phyloP scores from a whole-genome alignment of 2,113 vertebrate species.

The Tragelaphus strepsiceros region DNA sequence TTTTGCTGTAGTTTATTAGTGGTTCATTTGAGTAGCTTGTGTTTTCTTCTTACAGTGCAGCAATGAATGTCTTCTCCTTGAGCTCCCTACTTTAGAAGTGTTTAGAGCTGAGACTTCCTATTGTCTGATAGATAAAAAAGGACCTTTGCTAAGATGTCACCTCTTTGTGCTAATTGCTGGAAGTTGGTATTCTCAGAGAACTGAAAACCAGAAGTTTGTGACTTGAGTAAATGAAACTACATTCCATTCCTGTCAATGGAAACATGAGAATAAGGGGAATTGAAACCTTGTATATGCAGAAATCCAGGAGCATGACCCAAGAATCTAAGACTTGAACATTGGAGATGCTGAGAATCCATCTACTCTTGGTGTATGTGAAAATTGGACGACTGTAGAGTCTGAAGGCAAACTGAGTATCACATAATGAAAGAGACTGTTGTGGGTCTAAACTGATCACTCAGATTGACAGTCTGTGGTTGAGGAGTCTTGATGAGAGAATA shows the following conservation, averaged over 20 bases:
- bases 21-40: not conserved
- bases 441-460: not conserved
- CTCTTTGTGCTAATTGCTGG: not conserved
- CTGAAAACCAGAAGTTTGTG: not conserved
- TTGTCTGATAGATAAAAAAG: not conserved
- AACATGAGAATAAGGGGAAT: accelerated
- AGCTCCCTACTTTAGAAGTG: not conserved
- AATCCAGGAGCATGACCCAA: not conserved
- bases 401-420: not conserved
- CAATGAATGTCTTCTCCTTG: not conserved
- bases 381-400: not conserved
- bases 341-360: not conserved
- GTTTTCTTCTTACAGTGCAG: not conserved
- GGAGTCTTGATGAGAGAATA: not conserved
- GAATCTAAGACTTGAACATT: not conserved
- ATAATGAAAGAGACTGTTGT: not conserved
- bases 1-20: not conserved
- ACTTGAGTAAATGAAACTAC: not conserved
- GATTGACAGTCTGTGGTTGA: not conserved
- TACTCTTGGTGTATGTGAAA: not conserved
- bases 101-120: not conserved
- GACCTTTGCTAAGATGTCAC: not conserved
- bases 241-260: not conserved
- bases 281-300: not conserved
- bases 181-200: not conserved